phyloP scores from a whole-genome alignment of 2,797 vertebrate genomes.

The Oryzias dopingdopingensis region DNA sequence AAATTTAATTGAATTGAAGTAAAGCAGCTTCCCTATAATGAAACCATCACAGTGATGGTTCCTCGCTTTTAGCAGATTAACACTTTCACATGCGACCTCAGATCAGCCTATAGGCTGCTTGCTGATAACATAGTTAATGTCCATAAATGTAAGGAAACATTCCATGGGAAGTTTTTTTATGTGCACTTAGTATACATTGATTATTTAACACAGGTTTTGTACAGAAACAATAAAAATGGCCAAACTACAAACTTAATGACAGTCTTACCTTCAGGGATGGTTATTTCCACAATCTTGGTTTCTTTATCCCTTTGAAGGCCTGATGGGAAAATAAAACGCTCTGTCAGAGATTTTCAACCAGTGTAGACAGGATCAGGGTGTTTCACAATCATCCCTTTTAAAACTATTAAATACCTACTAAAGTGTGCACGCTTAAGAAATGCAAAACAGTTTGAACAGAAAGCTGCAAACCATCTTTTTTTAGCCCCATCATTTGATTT shows the following conservation, averaged over 20 bases:
- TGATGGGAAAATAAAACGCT: conserved; percentile 7
- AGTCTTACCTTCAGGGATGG: conserved; percentile 27
- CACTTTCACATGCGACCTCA: conserved; percentile 32
- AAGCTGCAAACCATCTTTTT: neutral
- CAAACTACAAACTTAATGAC: neutral
- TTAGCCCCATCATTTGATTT: neutral
- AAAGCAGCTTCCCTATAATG: conserved; percentile 15
- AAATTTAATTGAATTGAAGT: too few relatives aligned
- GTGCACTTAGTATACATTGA: too few relatives aligned
- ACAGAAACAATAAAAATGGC: neutral
- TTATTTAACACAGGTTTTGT: neutral
- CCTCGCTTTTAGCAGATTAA: conserved; percentile 17
- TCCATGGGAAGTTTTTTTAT: neutral
- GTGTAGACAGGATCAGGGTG: neutral
- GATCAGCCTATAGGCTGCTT: conserved; percentile 13
- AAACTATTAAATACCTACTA: neutral
- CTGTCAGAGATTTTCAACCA: conserved; percentile 5
- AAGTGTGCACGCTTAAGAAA: neutral
- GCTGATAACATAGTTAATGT: neutral
- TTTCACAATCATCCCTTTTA: neutral
- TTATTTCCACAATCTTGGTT: conserved; percentile 4
- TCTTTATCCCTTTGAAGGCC: neutral
- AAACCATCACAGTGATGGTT: neutral
- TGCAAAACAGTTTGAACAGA: neutral
- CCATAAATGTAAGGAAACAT: neutral